Base-by-base conservation (phyloP, 2,888 invertebrate species). In the Galerucella calmariensis region DNA sequence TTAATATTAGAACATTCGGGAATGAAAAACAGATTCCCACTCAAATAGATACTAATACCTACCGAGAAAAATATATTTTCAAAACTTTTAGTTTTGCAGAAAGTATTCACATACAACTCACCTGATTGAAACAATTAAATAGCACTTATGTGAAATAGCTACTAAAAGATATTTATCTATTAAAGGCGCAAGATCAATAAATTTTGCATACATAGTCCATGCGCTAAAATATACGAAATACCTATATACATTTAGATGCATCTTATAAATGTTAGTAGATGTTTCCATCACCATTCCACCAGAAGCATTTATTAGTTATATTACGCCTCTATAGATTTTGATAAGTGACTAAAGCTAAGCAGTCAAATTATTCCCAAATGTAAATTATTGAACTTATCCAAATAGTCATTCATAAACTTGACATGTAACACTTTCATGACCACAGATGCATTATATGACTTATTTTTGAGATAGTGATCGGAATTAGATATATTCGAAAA, bases 81-180 rank as follows among this genome's bases (percentile, higher is more conserved):
- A 35, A 46, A 61, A 69, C 46, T 27, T 48, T 46, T 69, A 61
- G 46, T 48, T 10, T 51, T 58, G 35, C 35, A 10, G n/a, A 68
- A 44, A 20, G 20, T 58, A 58, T 56, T 58, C 35, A 44, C 58
- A 68, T 61, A 69, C 56, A 51, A 69, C 69, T 69, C 69, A 69
- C 69, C 69, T 69, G 61, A 63, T 62, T 67, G 46, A 69, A 63
- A 69, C 35, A 58, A 62, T 62, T 53, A 72, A 48, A 59, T 72
- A 72, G 63, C 72, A 72, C 66, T 72, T 67, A 65, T 69, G 66
- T 72, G 72, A 72, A 72, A 72, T 72, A 35, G 66, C 66, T 72
- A 66, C 27, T 41, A 59, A 56, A 56, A 71, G 66, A 10, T 56
- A 16, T 65, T 58, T n/a, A 66, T 63, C 67, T 66, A 74, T 59